Evolutionary conservation across 1,140 invertebrate genomes (phyloP), one percentile per base, ranked within the genome.

Genomic region (Vanessa atalanta): DNA sequence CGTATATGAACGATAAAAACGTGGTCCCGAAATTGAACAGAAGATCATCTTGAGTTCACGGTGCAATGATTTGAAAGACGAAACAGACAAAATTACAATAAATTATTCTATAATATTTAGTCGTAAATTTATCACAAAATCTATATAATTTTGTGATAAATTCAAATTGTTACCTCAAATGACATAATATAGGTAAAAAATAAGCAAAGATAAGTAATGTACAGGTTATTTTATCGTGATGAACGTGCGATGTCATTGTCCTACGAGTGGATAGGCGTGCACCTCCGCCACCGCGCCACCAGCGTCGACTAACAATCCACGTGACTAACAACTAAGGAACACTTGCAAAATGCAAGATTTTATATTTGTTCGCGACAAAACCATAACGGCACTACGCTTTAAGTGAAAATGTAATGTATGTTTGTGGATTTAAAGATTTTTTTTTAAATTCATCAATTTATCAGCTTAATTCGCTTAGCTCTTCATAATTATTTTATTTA

Each of bases 171-270:
- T 66, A 61, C 65, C 31, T 63, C 48, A 47, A 64, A 50, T 70
- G 57, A 14, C 12, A 20, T 61, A 16, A n/a, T 50, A n/a, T 12
- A 57, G 9, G 16, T 57, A 23, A 23, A 55, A 53, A n/a, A 50
- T 50, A 23, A 57, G 53, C 53, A 23, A 5, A 53, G 16, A 57
- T 57, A 57, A 3, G 20, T 88, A 87, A 86, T 80, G 84, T 88
- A 82, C 87, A 86, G 83, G 81, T 89, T 87, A 81, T 83, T 91
- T 88, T 88, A 89, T 90, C 83, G 88, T 87, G 87, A 88, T 86
- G 88, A 89, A 92, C 88, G 85, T 81, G 83, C 83, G 80, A 87
- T 90, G 88, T 92, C 88, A 92, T 90, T 90, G 90, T 92, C 88
- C 90, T 89, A 82, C 73, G 77, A 82, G 78, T 74, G 80, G 78